phyloP scores from a whole-genome alignment of 1,140 invertebrate genomes.

The Metopolophium dirhodum region DNA sequence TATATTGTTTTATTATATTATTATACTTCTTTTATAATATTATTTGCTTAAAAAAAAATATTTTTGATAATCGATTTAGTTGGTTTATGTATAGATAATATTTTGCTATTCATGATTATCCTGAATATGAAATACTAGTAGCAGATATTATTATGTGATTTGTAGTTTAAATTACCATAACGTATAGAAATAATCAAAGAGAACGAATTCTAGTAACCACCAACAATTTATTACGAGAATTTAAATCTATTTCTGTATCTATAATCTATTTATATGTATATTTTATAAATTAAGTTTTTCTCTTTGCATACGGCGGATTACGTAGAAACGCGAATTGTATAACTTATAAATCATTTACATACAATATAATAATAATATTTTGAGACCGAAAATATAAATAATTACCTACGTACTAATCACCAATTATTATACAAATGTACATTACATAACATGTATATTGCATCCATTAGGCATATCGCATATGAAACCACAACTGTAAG shows the following conservation, averaged over 20 bases:
- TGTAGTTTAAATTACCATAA: background rate
- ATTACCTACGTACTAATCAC: background rate
- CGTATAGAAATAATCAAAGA: no score
- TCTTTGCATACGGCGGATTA: background rate
- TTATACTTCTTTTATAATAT: background rate
- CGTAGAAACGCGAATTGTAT: background rate
- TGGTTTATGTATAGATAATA: background rate
- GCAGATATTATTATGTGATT: no score
- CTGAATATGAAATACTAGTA: no score
- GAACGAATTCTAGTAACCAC: no score
- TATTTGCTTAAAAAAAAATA: no score
- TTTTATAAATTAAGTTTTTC: background rate
- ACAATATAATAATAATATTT: background rate
- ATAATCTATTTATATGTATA: background rate
- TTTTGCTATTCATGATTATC: background rate
- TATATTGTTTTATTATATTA: background rate
- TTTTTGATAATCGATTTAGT: no score
- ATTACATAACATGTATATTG: background rate
- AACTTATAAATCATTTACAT: background rate
- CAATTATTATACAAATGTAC: background rate
- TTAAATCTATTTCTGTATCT: background rate
- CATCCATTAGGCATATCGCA: no score
- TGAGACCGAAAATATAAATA: background rate
- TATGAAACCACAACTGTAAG: background rate
- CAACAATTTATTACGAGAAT: background rate